Percentiles rank a stretch among this genome's conserved stretches.
phyloP scores from a whole-genome alignment of 2,113 vertebrate species.

The Acanthisitta chloris region DNA sequence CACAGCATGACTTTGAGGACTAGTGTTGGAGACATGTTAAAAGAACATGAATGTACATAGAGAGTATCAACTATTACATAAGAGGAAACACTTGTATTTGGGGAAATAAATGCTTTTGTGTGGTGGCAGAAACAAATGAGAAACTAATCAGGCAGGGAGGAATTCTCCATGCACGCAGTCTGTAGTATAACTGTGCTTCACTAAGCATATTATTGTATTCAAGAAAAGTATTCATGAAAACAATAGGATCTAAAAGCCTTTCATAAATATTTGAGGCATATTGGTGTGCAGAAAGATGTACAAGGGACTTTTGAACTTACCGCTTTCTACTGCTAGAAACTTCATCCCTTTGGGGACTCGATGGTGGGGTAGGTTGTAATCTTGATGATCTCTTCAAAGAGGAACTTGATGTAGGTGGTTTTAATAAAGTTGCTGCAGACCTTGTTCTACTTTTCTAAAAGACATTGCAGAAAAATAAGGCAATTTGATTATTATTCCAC shows the following conservation, averaged over 20 bases:
- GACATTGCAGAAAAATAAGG: not conserved
- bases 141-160: not conserved
- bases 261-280: not conserved
- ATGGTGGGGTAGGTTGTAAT: not conserved
- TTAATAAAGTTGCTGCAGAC: not conserved
- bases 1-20: not conserved
- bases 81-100: not conserved
- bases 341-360: not conserved
- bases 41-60: not conserved
- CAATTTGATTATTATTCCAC: not conserved
- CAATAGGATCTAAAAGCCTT: not conserved
- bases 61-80: not conserved
- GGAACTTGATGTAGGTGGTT: not conserved
- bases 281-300: not conserved
- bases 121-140: not conserved
- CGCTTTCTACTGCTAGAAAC: not conserved
- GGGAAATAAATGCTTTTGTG: not conserved
- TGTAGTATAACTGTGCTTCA: not conserved
- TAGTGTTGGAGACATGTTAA: not conserved
- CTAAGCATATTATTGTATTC: not conserved
- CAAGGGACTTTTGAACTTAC: not conserved
- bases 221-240: not conserved
- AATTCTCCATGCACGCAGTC: not conserved
- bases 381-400: not conserved
- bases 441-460: slow-evolving; percentile 15